Percentiles rank a stretch among this genome's conserved stretches.
Conservation (phyloP, 2,888 invertebrate species). For the Pocota personata region DNA sequence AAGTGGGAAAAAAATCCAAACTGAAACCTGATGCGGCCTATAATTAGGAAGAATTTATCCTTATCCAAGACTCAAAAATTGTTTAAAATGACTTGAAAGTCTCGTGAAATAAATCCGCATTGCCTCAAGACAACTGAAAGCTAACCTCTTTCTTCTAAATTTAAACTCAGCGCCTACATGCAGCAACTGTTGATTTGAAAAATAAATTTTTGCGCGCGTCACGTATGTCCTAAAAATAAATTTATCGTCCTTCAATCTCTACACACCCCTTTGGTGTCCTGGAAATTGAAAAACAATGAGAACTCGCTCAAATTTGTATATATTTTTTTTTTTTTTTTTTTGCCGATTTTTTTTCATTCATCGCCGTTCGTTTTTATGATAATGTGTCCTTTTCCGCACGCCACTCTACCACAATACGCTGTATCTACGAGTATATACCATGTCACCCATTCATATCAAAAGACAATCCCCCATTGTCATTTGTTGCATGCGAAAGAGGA, state of each 20-base stretch:
- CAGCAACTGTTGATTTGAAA: conserved; percentile 13
- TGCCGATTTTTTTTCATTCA: conserved; percentile 1
- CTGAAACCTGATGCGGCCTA: too few relatives aligned
- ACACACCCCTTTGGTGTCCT: background rate
- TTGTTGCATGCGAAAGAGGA: conserved; percentile 68
- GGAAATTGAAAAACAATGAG: background rate
- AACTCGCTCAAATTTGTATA: background rate
- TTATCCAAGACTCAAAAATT: too few relatives aligned
- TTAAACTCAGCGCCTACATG: background rate
- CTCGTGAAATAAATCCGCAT: background rate
- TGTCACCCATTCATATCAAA: conserved; percentile 51
- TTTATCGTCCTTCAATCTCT: conserved; percentile 20
- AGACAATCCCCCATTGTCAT: conserved; percentile 70
- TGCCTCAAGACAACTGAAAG: background rate
- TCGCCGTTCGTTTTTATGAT: conserved; percentile 22
- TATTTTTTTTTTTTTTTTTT: background rate
- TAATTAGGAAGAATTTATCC: too few relatives aligned
- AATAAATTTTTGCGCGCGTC: background rate
- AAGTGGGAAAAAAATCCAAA: too few relatives aligned
- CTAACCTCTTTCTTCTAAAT: background rate
- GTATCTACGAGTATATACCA: background rate
- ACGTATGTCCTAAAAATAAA: conserved; percentile 2
- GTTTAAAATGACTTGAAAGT: background rate
- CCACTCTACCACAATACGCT: conserved; percentile 8
- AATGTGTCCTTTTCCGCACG: conserved; percentile 29